Base-by-base conservation (phyloP, 2,888 invertebrate species). In the Tetanocera ferruginea region DNA sequence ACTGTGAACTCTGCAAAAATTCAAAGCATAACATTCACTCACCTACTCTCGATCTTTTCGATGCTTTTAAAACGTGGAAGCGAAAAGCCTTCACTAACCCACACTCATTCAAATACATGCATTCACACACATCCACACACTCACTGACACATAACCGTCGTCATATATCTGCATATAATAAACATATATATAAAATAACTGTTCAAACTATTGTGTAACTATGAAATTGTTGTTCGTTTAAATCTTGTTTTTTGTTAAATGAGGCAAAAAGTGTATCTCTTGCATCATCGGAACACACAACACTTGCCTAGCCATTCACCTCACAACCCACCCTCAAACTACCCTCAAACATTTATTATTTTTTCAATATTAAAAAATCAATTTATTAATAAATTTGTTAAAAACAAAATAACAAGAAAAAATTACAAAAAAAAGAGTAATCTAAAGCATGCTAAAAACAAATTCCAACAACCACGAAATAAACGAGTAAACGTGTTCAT, bases 401-500 rank as follows among this genome's bases (percentile, higher is more conserved):
- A 14, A 52, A 25, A 23, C 57, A 60, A 25, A 28, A 9, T 60
- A 60, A 25, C 4, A 25, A 60, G 57, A 60, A 60, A 23, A 60
- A 60, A n/a, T n/a, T 11, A 25, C 5, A 23, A 60, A 25, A 6
- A 60, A 60, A n/a, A 60, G 8, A 23, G 4, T n/a, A 55, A 25
- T 55, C 19, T 34, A 55, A 28, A 52, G 31, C 43, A 34, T 28
- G 25, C 17, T 49, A 25, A 52, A 43, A 51, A 43, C 11, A 51
- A 69, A 17, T 17, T 25, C 17, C 28, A 69, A 17, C 3, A 51
- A 25, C 28, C 17, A 34, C 19, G n/a, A 66, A 52, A 11, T 37
- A 37, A 72, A 57, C 74, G n/a, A 72, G 57, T 67, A 67, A 79
- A 79, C 76, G 79, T 79, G 76, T 79, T 76, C 79, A 79, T 79